Conservation (phyloP, 2,888 invertebrate species). For the Pedicia rivosa region DNA sequence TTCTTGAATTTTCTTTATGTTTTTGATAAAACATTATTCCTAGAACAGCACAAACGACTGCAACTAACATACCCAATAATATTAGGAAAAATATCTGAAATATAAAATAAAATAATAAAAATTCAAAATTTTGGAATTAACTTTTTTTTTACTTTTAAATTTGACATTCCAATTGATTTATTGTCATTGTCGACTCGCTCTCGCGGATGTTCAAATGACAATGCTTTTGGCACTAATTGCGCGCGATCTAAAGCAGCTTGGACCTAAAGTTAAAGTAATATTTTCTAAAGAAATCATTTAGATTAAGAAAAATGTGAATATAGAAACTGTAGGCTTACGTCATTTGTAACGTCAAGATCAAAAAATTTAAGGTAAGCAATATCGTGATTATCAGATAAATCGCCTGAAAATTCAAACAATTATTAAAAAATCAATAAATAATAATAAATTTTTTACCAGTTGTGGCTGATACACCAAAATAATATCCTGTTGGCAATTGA, state of each 20-base stretch:
- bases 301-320: slow-evolving; percentile 2
- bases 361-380: slow-evolving; percentile 81
- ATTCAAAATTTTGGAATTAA: not conserved
- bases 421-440: too few species aligned
- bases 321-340: slow-evolving; percentile 8
- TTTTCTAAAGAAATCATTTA: slow-evolving; percentile 3
- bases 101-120: not conserved
- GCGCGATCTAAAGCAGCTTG: too few species aligned
- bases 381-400: slow-evolving; percentile 93
- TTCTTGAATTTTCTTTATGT: slow-evolving; percentile 73
- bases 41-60: slow-evolving; percentile 70
- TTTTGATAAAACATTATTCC: slow-evolving; percentile 91
- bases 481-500: slow-evolving; percentile 86
- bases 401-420: too few species aligned
- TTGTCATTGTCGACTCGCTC: slow-evolving; percentile 82
- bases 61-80: slow-evolving; percentile 63
- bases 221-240: slow-evolving; percentile 82
- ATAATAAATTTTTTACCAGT: too few species aligned
- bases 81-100: slow-evolving; percentile 62
- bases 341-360: slow-evolving; percentile 50
- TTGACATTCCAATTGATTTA: slow-evolving; percentile 73
- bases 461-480: slow-evolving; percentile 84
- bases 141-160: slow-evolving; percentile 41
- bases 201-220: slow-evolving; percentile 78
- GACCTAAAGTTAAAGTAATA: slow-evolving; percentile 13